Conservation (phyloP, 1,140 invertebrate genomes). For the Aphelenchoides avenae region DNA sequence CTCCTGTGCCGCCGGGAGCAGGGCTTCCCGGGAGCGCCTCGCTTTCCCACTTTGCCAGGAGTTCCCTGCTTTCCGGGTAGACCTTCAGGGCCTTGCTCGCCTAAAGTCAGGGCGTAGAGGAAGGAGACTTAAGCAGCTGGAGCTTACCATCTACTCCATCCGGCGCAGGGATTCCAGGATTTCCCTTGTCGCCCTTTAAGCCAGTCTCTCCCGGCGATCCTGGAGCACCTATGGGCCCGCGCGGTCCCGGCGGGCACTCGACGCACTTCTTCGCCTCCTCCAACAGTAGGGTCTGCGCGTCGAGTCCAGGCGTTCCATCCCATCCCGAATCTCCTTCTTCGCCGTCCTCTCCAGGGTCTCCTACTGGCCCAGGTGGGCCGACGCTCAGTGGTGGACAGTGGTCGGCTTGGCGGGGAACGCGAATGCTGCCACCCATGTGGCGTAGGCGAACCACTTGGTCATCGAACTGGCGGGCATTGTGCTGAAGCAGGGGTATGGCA, state of each 20-base stretch:
- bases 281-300: conserved; percentile 31
- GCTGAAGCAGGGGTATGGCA: conserved; percentile 10
- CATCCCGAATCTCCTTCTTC: conserved; percentile 23
- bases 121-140: neutral
- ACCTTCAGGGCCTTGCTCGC: conserved; percentile 39
- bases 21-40: conserved; percentile 19
- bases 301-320: conserved; percentile 23
- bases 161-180: conserved; percentile 28
- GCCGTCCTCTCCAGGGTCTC: conserved; percentile 19
- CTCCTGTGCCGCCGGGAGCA: conserved; percentile 26
- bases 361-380: conserved; percentile 18
- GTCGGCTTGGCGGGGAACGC: neutral
- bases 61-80: conserved; percentile 20
- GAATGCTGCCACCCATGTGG: conserved; percentile 4
- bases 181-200: conserved; percentile 25
- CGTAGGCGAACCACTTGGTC: conserved; percentile 27
- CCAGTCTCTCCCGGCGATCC: conserved; percentile 18
- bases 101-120: conserved; percentile 6
- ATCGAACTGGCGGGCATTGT: conserved; percentile 35
- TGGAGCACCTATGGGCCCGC: conserved; percentile 21
- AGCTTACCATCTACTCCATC: conserved; percentile 30
- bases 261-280: conserved; percentile 33
- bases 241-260: conserved; percentile 26
- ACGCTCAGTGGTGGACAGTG: conserved; percentile 22
- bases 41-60: conserved; percentile 29